Evolutionary conservation across 2,797 vertebrate genomes (phyloP).

Genomic region (Enteromius mattozi): DNA sequence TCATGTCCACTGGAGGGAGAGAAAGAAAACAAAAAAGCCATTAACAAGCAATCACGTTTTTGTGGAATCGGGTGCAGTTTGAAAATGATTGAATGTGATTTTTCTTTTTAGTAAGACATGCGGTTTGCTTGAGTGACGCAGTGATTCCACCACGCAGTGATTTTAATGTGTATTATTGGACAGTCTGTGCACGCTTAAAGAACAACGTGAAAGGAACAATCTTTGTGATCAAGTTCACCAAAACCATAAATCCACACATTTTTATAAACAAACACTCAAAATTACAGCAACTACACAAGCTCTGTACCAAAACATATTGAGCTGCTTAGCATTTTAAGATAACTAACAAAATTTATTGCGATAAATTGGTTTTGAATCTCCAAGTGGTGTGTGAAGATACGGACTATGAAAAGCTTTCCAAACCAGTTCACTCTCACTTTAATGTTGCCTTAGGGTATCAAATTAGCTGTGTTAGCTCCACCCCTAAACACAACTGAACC

Average conservation of each 20-base stretch:
- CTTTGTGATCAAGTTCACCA: slow-evolving; percentile 23
- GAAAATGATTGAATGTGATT: neutral
- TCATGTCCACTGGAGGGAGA: slow-evolving; percentile 87
- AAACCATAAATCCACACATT: slow-evolving; percentile 42
- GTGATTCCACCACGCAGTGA: slow-evolving; percentile 22
- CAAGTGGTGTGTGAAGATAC: neutral
- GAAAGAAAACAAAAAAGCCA: slow-evolving; percentile 59
- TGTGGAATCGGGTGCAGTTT: neutral
- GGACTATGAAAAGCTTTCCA: neutral
- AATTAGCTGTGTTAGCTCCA: neutral
- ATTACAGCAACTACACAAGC: slow-evolving; percentile 8
- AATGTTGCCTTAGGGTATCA: neutral
- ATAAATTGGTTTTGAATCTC: neutral
- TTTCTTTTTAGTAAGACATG: slow-evolving; percentile 23
- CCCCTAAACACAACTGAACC: neutral
- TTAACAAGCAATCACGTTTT: neutral
- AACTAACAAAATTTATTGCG: too few relatives aligned
- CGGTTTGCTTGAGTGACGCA: neutral
- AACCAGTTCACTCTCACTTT: neutral
- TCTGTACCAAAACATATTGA: slow-evolving; percentile 39
- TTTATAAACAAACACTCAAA: slow-evolving; percentile 43
- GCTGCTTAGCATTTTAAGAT: slow-evolving; percentile 5
- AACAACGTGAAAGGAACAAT: slow-evolving; percentile 22
- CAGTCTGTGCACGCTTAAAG: neutral
- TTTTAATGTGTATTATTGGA: slow-evolving; percentile 9